Conservation (phyloP, 2,797 vertebrate species). For the Phoebastria nigripes region DNA sequence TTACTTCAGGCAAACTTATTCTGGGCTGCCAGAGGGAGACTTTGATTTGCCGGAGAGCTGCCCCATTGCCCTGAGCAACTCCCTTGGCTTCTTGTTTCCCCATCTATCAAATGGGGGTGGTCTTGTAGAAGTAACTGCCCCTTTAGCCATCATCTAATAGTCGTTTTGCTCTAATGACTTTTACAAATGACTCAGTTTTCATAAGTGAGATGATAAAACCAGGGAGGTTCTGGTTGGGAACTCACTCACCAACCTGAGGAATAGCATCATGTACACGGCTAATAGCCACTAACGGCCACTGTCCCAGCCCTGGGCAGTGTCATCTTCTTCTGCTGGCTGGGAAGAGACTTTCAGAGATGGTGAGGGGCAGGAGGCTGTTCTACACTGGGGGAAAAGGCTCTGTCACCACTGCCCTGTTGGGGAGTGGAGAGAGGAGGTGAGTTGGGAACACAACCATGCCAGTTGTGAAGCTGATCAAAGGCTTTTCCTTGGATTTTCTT, state of each 20-base stretch:
- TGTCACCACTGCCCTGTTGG: background rate
- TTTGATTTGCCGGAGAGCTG: background rate
- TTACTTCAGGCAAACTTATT: slow-evolving; percentile 33
- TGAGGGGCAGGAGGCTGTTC: background rate
- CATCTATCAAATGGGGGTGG: background rate
- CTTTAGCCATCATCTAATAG: background rate
- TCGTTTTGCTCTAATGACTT: background rate
- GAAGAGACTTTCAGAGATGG: background rate
- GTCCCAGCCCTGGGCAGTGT: background rate
- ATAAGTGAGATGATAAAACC: background rate
- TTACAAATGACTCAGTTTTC: background rate
- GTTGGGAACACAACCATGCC: rapidly evolving
- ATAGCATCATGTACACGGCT: rapidly evolving
- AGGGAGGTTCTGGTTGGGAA: background rate
- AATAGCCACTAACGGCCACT: background rate
- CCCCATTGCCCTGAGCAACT: rapidly evolving
- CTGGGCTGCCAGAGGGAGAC: background rate
- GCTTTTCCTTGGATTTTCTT: background rate
- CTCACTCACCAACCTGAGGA: background rate
- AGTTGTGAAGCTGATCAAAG: background rate
- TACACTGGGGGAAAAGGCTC: rapidly evolving
- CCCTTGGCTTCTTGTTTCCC: background rate
- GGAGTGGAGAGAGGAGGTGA: background rate
- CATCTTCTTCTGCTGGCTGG: background rate
- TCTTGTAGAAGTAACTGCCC: background rate